Base-by-base conservation (phyloP, 2,888 invertebrate species). In the Coleophora deauratella region DNA sequence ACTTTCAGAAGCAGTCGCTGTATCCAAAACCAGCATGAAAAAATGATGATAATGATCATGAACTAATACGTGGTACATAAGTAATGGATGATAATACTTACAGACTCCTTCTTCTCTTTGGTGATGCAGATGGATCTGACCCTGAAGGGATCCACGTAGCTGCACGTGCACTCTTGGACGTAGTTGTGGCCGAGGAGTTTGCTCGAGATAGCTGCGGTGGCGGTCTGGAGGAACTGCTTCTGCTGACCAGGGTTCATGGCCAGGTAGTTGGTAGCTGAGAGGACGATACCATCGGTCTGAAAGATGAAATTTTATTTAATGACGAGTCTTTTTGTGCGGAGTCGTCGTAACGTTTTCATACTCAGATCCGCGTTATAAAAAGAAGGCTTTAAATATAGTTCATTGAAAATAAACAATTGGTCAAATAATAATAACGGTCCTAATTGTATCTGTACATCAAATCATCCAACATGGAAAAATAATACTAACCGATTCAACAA, bases 231-330 rank as follows among this genome's bases (percentile, higher is more conserved):
- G 74, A 85, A 91, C 67, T 88, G 88, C 66, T 90, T 90, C 73
- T 87, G 88, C 49, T 88, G 87, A 9, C 77, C 87, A 0, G 86
- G 72, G 57, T 88, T 87, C 41, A 87, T 70, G 1, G 72, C 72
- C 40, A 77, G 47, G 85, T 89, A 91, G 71, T 89, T 90, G 46
- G 81, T 79, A 2, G 88, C 72, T 7, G 90, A 90, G 76, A 92
- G 91, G 9, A 91, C 87, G 10, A 90, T 85, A 13, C 93, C 93
- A 38, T 86, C 87, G 31, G 86, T 78, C 90, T 91, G 73, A 6
- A 41, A 12, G 14, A 34, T 28, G n/a, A n/a, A 11, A 33, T 11
- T n/a, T 3, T 3, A 31, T 7, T 10, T 31, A 9, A 1, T 28
- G 12, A 7, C 2, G 2, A 30, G 3, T 1, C 10, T 21, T 21